Base-by-base conservation (phyloP, 2,888 invertebrate species). In the Leucozona laternaria region DNA sequence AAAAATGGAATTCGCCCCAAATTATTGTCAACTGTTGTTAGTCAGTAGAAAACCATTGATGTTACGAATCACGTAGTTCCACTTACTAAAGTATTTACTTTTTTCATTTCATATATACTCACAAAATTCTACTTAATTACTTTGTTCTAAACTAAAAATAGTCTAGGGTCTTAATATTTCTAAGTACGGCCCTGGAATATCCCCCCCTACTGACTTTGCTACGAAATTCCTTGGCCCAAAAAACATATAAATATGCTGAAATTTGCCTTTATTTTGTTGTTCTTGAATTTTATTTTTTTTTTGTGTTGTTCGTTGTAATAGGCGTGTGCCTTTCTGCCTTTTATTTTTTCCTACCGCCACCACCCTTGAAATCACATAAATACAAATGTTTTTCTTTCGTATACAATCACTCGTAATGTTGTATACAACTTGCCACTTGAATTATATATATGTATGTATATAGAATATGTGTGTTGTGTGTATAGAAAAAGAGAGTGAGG, bases 371-470 rank as follows among this genome's bases (percentile, higher is more conserved):
- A 75, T 68, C 68, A 71, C 70, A 75, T 34, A 79, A 79, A 79
- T 75, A 79, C 57, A 84, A 84, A 57, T 75, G 75, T 79, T 84
- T 53, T 84, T n/a, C 70, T 58, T 58, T 70, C 62, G 58, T 55
- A 43, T 48, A 58, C 25, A 50, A 37, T 57, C 64, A 22, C 20
- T 34, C 53, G 25, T 55, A 57, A 79, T 73, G 72, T 79, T 76
- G 75, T 70, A 43, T 58, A 77, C 77, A 77, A 81, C 57, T 81
- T 83, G 55, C 75, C 75, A 83, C 75, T 76, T 75, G 84, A 84
- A 84, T 79, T 53, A n/a, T 66, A 48, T 79, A 71, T 15, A 45
- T 3, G 1, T 48, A 6, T 11, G 10, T 45, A 17, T 48, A 5
- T n/a, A n/a, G n/a, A n/a, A n/a, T n/a, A n/a, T n/a, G n/a, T 31